Percentiles rank a stretch among this genome's conserved stretches.
Evolutionary conservation across 2,797 vertebrate species (phyloP).

Genomic region (Alfaro cultratus): DNA sequence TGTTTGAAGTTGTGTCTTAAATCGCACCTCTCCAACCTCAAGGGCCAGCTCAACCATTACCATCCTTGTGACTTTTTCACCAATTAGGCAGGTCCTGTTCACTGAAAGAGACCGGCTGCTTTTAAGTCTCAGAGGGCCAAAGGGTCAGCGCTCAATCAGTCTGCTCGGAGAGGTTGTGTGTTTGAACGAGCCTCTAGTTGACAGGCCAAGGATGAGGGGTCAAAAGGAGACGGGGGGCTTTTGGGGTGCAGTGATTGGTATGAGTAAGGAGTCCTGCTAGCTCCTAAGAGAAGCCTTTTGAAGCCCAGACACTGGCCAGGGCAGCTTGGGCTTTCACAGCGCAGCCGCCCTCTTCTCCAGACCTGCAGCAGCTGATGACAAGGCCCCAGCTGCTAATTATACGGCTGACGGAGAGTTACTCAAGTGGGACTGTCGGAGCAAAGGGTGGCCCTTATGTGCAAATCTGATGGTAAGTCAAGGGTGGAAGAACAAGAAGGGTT

Average conservation of each 20-base stretch:
- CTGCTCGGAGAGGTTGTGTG: constrained; percentile 69
- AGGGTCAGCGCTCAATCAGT: constrained; percentile 74
- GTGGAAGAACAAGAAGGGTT: constrained; percentile 21
- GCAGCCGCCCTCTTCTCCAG: constrained; percentile 52
- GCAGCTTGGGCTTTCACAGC: constrained; percentile 69
- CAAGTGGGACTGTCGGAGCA: constrained; percentile 76
- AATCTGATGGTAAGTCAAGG: constrained; percentile 36
- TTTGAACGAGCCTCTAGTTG: constrained; percentile 74
- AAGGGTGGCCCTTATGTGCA: constrained; percentile 71
- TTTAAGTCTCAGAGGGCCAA: constrained; percentile 66
- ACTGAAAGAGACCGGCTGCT: constrained; percentile 66
- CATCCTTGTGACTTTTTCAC: constrained; percentile 72
- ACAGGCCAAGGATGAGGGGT: constrained; percentile 65
- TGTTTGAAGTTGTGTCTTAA: constrained; percentile 34
- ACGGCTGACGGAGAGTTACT: constrained; percentile 79
- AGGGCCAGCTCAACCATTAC: constrained; percentile 40
- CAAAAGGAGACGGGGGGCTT: constrained; percentile 37
- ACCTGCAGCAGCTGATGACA: constrained; percentile 76
- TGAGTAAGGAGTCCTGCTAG: constrained; percentile 67
- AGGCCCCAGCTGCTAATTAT: constrained; percentile 82
- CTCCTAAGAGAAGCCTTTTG: constrained; percentile 75
- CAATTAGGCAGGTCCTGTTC: constrained; percentile 73
- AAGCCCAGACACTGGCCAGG: constrained; percentile 68
- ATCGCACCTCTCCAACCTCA: constrained; percentile 34
- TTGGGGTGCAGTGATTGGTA: constrained; percentile 43